Conservation (phyloP, 92 coral and sea anemone genomes). For the Phenganax subtilis region DNA sequence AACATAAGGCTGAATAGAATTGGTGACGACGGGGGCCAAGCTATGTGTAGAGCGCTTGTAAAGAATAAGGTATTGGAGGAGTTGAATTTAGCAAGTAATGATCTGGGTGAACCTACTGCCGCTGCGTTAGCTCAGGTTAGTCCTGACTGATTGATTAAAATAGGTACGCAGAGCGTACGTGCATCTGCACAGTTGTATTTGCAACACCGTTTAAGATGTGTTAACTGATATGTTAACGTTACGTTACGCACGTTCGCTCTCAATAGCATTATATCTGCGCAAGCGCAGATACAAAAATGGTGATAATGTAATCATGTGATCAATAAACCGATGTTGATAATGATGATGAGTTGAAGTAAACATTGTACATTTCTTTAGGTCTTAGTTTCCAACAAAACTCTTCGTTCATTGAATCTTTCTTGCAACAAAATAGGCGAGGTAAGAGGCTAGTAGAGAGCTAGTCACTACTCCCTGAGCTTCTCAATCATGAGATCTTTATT, state of each 20-base stretch:
- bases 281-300: not conserved
- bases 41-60: constrained; percentile 70
- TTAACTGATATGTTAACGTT: no score
- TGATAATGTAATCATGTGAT: not conserved
- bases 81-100: constrained; percentile 87
- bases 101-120: constrained; percentile 96
- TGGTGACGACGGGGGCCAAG: constrained; percentile 94
- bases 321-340: not conserved
- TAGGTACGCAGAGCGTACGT: no score
- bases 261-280: no score
- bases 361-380: constrained; percentile 46
- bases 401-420: constrained; percentile 81
- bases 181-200: not conserved
- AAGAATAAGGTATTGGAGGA: constrained; percentile 73
- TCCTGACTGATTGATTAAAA: not conserved
- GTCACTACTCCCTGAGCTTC: not conserved
- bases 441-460: constrained; percentile 22
- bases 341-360: not conserved
- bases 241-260: no score
- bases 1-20: constrained; percentile 85
- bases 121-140: constrained; percentile 88
- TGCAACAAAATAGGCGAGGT: constrained; percentile 96
- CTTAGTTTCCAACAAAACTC: constrained; percentile 65
- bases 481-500: not conserved
- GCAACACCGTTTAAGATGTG: not conserved